Percentiles rank a stretch among this genome's conserved stretches.
These are phyloP conservation scores for Tyto alba DNA, from an alignment of 2,113 vertebrate species.

Conservation along the genomic window DNA sequence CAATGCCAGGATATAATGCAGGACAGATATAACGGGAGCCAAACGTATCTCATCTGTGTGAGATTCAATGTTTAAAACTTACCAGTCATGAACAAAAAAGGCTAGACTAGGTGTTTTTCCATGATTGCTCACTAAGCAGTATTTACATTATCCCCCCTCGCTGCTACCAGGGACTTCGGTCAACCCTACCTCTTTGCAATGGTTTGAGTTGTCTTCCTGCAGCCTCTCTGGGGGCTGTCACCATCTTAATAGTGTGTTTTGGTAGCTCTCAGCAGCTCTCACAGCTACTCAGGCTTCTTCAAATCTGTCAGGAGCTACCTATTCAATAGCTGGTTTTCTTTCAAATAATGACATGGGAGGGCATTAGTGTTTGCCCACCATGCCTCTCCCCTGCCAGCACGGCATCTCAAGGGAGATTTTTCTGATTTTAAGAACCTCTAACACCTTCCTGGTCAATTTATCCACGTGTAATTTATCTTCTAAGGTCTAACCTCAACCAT, in stretches of 20 bases:
- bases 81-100: background rate
- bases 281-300: background rate
- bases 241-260: background rate
- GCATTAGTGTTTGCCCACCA: background rate
- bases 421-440: background rate
- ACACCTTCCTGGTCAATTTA: background rate
- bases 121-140: background rate
- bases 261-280: background rate
- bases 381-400: background rate
- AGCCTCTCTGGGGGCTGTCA: background rate
- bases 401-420: background rate
- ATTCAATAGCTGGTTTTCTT: background rate
- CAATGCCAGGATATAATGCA: background rate
- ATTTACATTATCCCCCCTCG: fast-evolving
- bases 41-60: fast-evolving
- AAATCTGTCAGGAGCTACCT: background rate
- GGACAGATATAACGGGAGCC: background rate
- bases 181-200: background rate
- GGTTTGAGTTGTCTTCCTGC: background rate
- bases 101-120: background rate
- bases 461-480: background rate
- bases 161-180: background rate
- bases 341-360: background rate
- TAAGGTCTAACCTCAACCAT: background rate
- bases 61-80: background rate